Evolutionary conservation across 2,888 invertebrate species (phyloP), one percentile per base, ranked within the genome.

Genomic region (Tromatobia lineatoria): DNA sequence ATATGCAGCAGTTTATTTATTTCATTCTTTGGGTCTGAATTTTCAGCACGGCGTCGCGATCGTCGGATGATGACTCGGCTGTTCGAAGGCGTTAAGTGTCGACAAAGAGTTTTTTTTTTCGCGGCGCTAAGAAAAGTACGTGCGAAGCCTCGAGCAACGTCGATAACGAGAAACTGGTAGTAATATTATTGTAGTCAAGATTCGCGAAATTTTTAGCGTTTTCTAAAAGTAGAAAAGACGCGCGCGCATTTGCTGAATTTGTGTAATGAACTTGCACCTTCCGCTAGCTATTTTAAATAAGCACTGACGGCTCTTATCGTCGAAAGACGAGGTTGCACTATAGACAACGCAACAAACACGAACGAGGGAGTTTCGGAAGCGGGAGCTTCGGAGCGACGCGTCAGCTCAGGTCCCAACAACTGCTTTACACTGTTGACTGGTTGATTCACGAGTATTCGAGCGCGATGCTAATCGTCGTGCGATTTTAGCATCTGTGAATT

Each of bases 41-140:
- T 61, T 34, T 20, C 50, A n/a, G n/a, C n/a, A 29, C 70, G 54
- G 13, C 59, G 73, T 59, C 80, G 77, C 80, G 64, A 54, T 25
- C 52, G 4, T 66, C 81, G 70, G 25, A 75, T 79, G 81, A 85
- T 85, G 84, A 85, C 84, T 85, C 70, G 81, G 50, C 84, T 75
- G 7, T 85, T 85, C 67, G 38, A 18, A 61, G n/a, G 47, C 61
- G 45, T 84, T 69, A 3, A 20, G 20, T 54, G 47, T 10, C 10
- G 23, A 42, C 23, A n/a, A 8, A 74, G 47, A 10, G 10, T 38
- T 38, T 38, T 25, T 45, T 1, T 57, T 69, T 71, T 59, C 34
- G 71, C 34, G 11, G 6, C 18, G 45, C 3, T 23, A 25, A 25
- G 29, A 23, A 45, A 18, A 73, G 45, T 67, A 50, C 11, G 2